Percentiles rank a stretch among this genome's conserved stretches.
These are phyloP conservation scores for Gymnopithys bicolor DNA, from an alignment of 2,797 vertebrate species.

Conservation along the genomic window DNA sequence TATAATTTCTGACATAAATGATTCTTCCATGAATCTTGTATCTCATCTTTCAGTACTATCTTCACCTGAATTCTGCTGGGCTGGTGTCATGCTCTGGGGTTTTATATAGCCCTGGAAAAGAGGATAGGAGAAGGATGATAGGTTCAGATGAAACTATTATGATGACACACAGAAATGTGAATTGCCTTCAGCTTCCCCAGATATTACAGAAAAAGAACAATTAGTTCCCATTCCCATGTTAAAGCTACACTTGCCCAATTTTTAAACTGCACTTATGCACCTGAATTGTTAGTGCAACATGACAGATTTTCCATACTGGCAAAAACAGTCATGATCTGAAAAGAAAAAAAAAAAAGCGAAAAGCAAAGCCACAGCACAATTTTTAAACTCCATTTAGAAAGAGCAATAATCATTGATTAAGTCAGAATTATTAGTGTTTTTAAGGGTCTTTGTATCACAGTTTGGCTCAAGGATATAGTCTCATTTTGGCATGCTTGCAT, in stretches of 20 bases:
- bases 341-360: not conserved
- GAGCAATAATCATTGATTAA: constrained; percentile 29
- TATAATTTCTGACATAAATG: not conserved
- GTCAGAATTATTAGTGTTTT: constrained; percentile 35
- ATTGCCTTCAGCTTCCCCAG: not conserved
- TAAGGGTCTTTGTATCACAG: not conserved
- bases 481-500: constrained; percentile 26
- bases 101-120: not conserved
- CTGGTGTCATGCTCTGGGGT: not conserved
- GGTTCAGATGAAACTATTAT: not conserved
- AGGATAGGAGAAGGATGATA: not conserved
- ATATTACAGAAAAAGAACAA: not conserved
- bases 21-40: not conserved
- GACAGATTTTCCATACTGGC: not conserved
- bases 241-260: not conserved
- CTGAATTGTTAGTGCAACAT: not conserved
- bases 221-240: not conserved
- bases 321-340: not conserved
- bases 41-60: not conserved
- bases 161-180: not conserved
- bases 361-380: not conserved
- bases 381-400: constrained; percentile 23
- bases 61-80: not conserved
- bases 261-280: not conserved
- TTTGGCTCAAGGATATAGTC: constrained; percentile 27